Base-by-base conservation (phyloP, 2,113 vertebrate genomes). In the Tetrax tetrax region DNA sequence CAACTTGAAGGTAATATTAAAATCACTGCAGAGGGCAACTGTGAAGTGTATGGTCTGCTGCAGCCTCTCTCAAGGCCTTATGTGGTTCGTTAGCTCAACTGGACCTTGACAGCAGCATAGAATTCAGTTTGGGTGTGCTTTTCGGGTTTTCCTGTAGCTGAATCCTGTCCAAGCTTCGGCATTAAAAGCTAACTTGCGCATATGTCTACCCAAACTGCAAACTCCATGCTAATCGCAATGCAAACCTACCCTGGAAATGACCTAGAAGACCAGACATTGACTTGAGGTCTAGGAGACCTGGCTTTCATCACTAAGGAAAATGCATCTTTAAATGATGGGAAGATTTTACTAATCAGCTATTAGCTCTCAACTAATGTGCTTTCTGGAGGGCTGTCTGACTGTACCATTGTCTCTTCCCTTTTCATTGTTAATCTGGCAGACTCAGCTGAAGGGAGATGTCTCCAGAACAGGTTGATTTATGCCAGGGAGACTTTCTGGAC, bases 401-500 rank as follows among this genome's bases (percentile, higher is more conserved):
- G 47, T 83, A 64, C 22, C 43, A 61, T 87, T 95, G 89, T 94
- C 50, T 96, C 38, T 89, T 87, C n/a, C 9, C 51, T 82, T 93
- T 89, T 75, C 76, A 47, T 51, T 88, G 66, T 90, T 89, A 94
- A 80, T 93, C 60, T 92, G 59, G 65, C 90, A 94, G 90, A 90
- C 45, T 33, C 53, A 75, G 43, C 35, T 48, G 56, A 83, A 93
- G 76, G 60, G 80, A 89, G 27, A 87, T 1, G 2, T 93, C 76
- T 92, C 86, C 77, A 93, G 92, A 92, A 63, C 69, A 95, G 65
- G 65, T 57, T 96, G 94, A 96, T 95, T 96, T 94, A 89, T 84
- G 57, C 51, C 61, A 93, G 63, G 53, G 69, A 91, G 72, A 69
- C 20, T 60, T 90, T 93, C 80, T 89, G 77, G 74, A 82, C 65